Base-by-base conservation (phyloP, 2,888 invertebrate species). In the Eucriotettix oculatus region DNA sequence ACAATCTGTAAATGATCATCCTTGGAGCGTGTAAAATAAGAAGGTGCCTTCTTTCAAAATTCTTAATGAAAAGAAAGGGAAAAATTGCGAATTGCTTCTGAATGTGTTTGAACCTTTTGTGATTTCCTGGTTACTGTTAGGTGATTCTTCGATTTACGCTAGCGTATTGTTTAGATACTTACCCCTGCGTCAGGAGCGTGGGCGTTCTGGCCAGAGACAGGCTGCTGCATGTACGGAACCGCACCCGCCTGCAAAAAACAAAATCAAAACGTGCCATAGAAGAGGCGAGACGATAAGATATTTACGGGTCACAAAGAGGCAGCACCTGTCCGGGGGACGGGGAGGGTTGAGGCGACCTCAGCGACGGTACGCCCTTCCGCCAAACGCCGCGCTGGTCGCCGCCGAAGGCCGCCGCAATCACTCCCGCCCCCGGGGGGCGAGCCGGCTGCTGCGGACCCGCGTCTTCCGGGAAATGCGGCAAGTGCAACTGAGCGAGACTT, bases 141-240 rank as follows among this genome's bases (percentile, higher is more conserved):
- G 7, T 7, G 29, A 29, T 29, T n/a, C n/a, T n/a, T n/a, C n/a
- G n/a, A n/a, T n/a, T n/a, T n/a, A n/a, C n/a, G n/a, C n/a, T n/a
- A n/a, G 29, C 7, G 29, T 2, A 5, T 29, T 29, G 2, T 29
- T 29, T 2, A 29, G 16, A 42, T 61, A 82, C 85, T 83, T 76
- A 86, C 86, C 76, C 79, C 78, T 66, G 84, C 80, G 72, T 87
- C 86, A 66, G 86, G 86, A 71, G 83, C 85, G 73, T 86, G 86
- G 69, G 86, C 80, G 74, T 86, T 86, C 66, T 86, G 86, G 66
- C 86, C 86, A 70, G 86, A 86, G 69, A 86, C 81, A 73, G 85
- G 84, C 66, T 84, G 80, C 64, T 85, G 86, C 74, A 86, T 78
- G 66, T 79, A 83, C 65, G 85, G 83, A 72, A 84, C 85, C 68